Conservation (phyloP, 2,113 vertebrate genomes). For the Mesoclemmys tuberculata region DNA sequence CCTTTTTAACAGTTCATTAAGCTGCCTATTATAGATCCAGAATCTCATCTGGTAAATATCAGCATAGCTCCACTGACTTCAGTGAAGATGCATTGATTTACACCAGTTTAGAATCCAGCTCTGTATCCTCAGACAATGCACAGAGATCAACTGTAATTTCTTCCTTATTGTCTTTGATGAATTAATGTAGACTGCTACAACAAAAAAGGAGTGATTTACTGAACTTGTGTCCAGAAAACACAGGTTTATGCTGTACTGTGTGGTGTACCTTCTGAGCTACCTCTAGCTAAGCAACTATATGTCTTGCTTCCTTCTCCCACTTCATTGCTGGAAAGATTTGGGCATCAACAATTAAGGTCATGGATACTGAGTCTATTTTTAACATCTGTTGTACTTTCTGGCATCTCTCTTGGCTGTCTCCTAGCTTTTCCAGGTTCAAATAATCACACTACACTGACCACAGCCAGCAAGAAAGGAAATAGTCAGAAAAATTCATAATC, state of each 20-base stretch:
- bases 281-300: neutral
- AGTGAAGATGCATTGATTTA: neutral
- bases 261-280: neutral
- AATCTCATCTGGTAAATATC: fast-evolving
- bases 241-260: neutral
- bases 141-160: neutral
- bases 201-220: too few species aligned
- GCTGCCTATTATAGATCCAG: neutral
- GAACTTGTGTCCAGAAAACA: neutral
- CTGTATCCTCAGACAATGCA: neutral
- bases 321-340: neutral
- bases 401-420: neutral
- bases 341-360: neutral
- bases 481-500: constrained; percentile 11
- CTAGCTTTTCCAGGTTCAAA: neutral
- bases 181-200: neutral
- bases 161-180: neutral
- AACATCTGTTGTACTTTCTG: neutral
- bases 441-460: neutral
- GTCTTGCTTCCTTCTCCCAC: neutral
- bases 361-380: neutral
- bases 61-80: neutral
- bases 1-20: neutral
- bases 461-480: neutral
- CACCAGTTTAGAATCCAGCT: neutral